phyloP scores from a whole-genome alignment of 2,113 vertebrate genomes.

The Tauraco erythrolophus region DNA sequence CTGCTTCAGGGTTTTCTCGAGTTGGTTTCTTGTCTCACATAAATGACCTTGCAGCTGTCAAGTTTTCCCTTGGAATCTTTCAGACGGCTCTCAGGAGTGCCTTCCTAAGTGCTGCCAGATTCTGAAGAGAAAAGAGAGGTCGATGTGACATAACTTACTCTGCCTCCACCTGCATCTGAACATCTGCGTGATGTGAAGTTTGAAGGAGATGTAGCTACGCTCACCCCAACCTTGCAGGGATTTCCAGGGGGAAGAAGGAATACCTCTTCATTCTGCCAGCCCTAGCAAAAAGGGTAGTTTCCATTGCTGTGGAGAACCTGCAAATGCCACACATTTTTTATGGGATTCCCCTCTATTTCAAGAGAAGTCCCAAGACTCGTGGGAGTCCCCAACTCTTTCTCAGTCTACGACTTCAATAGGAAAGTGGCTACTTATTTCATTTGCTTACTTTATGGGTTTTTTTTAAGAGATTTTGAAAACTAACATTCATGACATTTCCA shows the following conservation, averaged over 20 bases:
- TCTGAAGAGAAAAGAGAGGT: neutral
- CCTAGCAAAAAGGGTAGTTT: neutral
- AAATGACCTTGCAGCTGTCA: neutral
- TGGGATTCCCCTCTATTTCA: neutral
- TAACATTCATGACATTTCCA: neutral
- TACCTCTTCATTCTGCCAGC: neutral
- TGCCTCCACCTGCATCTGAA: neutral
- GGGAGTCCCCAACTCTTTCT: neutral
- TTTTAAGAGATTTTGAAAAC: neutral
- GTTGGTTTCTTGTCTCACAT: neutral
- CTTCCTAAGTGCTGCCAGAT: neutral
- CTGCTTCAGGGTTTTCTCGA: neutral
- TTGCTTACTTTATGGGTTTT: neutral
- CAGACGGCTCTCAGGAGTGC: neutral
- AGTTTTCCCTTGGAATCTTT: neutral
- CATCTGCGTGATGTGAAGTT: neutral
- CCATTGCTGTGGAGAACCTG: neutral
- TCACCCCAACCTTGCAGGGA: neutral
- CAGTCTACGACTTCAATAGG: neutral
- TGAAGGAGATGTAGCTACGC: neutral
- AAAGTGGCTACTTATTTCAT: neutral
- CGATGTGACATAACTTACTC: neutral
- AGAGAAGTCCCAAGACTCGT: neutral
- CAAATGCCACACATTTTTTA: neutral
- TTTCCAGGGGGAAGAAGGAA: slow-evolving; percentile 35